Conservation (phyloP, 2,113 vertebrate genomes). For the Cygnus atratus region DNA sequence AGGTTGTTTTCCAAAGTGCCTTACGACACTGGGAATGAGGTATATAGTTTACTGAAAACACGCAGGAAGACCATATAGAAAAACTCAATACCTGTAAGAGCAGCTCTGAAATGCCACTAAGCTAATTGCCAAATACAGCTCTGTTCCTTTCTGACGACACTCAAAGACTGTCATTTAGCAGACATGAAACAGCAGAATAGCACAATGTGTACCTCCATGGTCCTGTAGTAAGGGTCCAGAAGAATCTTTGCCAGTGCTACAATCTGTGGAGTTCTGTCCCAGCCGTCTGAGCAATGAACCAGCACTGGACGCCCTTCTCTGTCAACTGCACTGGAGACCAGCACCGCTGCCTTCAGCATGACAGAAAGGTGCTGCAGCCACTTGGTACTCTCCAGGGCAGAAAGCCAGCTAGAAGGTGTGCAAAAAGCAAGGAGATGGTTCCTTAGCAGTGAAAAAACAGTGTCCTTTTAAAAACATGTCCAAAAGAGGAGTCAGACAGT, state of each 20-base stretch:
- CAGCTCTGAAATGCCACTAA: background rate
- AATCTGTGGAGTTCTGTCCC: conserved; percentile 97
- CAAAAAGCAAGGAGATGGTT: background rate
- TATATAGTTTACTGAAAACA: background rate
- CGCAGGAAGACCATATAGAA: background rate
- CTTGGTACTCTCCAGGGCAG: conserved; percentile 94
- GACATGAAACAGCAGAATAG: background rate
- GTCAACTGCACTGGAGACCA: conserved; percentile 92
- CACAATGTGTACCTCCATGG: conserved; percentile 84
- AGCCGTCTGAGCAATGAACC: conserved; percentile 96
- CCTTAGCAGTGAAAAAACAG: background rate
- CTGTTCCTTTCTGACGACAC: background rate
- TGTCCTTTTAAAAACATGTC: background rate
- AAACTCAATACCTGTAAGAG: background rate
- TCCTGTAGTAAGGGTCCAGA: conserved; percentile 96
- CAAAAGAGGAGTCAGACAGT: background rate
- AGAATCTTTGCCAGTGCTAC: conserved; percentile 93
- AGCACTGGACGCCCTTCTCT: conserved; percentile 93
- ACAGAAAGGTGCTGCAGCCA: conserved; percentile 98
- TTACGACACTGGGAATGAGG: background rate
- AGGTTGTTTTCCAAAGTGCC: background rate
- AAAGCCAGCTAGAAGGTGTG: conserved; percentile 87
- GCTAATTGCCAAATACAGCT: background rate
- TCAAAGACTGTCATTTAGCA: background rate
- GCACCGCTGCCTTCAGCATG: conserved; percentile 94